A percentile compares a stretch with the other conserved stretches of the same genome.
Conservation (phyloP, 2,888 invertebrate genomes). For the Zelleria hepariella region DNA sequence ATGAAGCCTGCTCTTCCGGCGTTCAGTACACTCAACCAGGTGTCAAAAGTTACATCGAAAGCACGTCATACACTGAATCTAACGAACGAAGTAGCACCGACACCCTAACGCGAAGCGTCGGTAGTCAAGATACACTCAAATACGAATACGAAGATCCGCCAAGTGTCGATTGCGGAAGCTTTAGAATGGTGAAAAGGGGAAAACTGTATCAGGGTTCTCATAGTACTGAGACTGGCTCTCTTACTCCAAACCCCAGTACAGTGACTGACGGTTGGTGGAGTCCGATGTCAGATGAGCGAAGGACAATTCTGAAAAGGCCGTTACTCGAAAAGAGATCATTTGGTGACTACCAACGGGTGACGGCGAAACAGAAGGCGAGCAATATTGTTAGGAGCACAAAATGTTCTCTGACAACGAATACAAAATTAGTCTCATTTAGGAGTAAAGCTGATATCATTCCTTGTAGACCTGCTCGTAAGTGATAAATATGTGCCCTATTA, state of each 20-base stretch:
- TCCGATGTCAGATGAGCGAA: conserved; percentile 29
- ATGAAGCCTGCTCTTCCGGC: background rate
- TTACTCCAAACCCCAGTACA: conserved; percentile 34
- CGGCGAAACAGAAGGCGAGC: background rate
- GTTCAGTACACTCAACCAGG: background rate
- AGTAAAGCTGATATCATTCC: background rate
- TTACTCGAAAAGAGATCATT: background rate
- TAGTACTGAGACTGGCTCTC: background rate
- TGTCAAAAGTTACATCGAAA: background rate
- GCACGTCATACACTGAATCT: background rate
- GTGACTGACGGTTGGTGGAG: conserved; percentile 49
- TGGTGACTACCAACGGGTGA: background rate
- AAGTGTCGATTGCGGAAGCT: background rate
- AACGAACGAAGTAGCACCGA: background rate
- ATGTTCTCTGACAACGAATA: background rate
- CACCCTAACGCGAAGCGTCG: background rate
- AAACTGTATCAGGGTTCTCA: background rate
- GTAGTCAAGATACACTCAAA: background rate
- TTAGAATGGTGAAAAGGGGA: background rate
- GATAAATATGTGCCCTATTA: no score
- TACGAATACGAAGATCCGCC: background rate
- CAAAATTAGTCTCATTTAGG: background rate
- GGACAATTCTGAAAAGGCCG: background rate
- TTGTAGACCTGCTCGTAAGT: background rate
- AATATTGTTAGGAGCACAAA: background rate